Evolutionary conservation across 2,113 vertebrate genomes (phyloP).

Genomic region (Murina feae): DNA sequence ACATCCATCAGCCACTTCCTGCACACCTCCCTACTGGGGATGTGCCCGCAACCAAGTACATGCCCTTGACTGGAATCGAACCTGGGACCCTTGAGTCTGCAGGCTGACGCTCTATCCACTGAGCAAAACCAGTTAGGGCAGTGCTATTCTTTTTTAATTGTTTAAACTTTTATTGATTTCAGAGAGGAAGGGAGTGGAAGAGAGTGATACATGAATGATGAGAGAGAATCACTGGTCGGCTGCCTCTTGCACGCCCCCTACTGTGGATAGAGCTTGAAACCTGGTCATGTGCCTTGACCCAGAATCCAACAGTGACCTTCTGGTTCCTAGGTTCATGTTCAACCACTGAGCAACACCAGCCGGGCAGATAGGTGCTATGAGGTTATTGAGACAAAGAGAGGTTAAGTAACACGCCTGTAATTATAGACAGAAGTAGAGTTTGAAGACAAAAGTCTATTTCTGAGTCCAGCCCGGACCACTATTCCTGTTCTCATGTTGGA

Average conservation of each 20-base stretch:
- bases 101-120: too few relatives aligned
- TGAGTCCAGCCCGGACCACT: background rate
- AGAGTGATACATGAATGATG: background rate
- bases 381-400: background rate
- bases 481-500: accelerated
- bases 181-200: background rate
- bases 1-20: too few relatives aligned
- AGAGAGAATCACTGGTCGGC: too few relatives aligned
- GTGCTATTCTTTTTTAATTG: background rate
- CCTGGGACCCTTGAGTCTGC: too few relatives aligned
- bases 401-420: background rate
- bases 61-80: too few relatives aligned
- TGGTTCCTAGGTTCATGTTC: background rate
- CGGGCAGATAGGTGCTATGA: background rate
- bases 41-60: too few relatives aligned
- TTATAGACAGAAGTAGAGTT: background rate
- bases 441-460: background rate
- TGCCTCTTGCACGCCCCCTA: too few relatives aligned
- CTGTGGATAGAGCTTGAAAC: too few relatives aligned
- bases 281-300: too few relatives aligned
- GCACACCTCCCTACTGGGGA: too few relatives aligned
- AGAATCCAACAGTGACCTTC: too few relatives aligned
- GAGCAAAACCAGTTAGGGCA: too few relatives aligned
- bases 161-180: background rate
- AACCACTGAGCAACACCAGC: background rate